These are phyloP conservation scores for Proteles cristata DNA, from an alignment of 2,113 vertebrate genomes.

Conservation along the genomic window DNA sequence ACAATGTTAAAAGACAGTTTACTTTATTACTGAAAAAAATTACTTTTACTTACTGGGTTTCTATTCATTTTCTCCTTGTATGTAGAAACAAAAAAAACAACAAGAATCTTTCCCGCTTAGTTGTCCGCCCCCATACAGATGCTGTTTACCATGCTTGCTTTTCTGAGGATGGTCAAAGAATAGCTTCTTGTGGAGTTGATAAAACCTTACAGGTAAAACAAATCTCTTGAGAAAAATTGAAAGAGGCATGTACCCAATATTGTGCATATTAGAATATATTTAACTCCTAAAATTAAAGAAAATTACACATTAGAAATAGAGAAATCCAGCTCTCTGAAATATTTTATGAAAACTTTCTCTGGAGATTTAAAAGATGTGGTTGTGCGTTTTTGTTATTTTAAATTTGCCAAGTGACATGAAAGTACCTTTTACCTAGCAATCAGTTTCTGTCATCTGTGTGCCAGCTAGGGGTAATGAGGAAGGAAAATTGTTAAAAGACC, in stretches of 20 bases:
- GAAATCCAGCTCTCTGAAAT: neutral
- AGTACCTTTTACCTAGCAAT: neutral
- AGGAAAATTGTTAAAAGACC: neutral
- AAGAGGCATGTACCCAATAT: neutral
- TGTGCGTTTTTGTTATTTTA: neutral
- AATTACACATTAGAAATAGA: conserved; percentile 9
- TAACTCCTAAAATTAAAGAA: conserved; percentile 27
- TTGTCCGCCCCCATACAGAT: conserved; percentile 95
- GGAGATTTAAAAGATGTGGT: neutral
- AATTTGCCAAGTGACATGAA: neutral
- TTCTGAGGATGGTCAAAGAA: conserved; percentile 92
- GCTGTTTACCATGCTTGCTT: conserved; percentile 95
- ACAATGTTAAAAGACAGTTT: neutral
- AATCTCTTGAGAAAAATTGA: neutral
- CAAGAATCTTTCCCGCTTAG: conserved; percentile 92
- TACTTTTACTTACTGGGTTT: conserved; percentile 49
- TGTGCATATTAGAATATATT: neutral
- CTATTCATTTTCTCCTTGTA: conserved; percentile 57
- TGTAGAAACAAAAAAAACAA: conserved; percentile 93
- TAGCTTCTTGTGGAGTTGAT: conserved; percentile 95
- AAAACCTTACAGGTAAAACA: conserved; percentile 92
- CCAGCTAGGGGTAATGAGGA: conserved; percentile 3
- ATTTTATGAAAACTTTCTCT: neutral
- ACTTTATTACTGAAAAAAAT: conserved; percentile 51
- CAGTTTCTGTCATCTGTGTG: neutral